These are phyloP conservation scores for Acanthosepion esculentum DNA, from an alignment of 2,888 invertebrate species.

Conservation along the genomic window DNA sequence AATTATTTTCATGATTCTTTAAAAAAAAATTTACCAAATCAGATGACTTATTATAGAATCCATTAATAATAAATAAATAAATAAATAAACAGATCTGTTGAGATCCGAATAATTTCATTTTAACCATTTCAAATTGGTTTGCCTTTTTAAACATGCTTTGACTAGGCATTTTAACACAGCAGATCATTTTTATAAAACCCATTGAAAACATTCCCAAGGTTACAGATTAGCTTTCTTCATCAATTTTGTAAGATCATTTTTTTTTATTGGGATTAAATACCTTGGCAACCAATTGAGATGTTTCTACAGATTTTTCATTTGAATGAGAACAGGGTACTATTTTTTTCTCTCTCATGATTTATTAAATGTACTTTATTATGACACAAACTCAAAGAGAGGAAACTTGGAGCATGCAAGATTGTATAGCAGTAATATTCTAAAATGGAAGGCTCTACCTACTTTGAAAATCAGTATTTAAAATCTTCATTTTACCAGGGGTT, in stretches of 20 bases:
- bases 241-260: neutral
- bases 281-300: neutral
- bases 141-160: neutral
- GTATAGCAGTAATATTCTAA: too few relatives aligned
- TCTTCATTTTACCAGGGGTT: too few relatives aligned
- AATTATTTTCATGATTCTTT: neutral
- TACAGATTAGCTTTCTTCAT: neutral
- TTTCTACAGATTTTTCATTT: too few relatives aligned
- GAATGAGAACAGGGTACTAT: too few relatives aligned
- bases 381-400: too few relatives aligned
- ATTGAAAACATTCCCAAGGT: neutral
- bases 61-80: neutral
- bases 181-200: neutral
- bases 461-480: too few relatives aligned
- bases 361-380: too few relatives aligned
- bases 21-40: neutral
- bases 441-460: too few relatives aligned
- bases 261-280: neutral
- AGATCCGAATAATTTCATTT: neutral
- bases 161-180: neutral
- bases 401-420: too few relatives aligned
- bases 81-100: too few relatives aligned
- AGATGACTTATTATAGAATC: neutral
- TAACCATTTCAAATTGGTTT: neutral
- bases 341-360: too few relatives aligned